Evolutionary conservation across 2,113 vertebrate species (phyloP), one percentile per base, ranked within the genome.

Genomic region (Sebastes fasciatus): DNA sequence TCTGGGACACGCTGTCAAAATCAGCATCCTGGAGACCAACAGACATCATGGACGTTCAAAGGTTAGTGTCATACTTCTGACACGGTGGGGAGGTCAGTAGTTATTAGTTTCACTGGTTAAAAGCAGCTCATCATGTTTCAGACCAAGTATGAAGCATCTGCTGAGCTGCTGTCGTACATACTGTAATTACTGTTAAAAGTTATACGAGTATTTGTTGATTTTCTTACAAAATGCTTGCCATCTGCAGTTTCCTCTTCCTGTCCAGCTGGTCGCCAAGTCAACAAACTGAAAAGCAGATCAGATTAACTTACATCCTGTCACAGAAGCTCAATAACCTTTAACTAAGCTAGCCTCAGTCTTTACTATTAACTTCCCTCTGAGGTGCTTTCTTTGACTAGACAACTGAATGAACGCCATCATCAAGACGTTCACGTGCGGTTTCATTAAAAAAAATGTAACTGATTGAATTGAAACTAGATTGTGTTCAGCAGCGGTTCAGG

Each of bases 211-310:
- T 64, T 42, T 58, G 9, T 64, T 80, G 43, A 46, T 73, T 45
- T 82, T 82, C 97, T 96, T 95, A 99, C 98, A 93, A 94, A 94
- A 80, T 97, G 97, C 83, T 96, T 99, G 58, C 89, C 85, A 34
- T 99, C 98, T 71, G 91, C 87, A 51, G 94, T 77, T 43, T 99
- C 98, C 10, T 99, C 98, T 55, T 99, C 98, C 94, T 97, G 96
- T 82, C 97, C 97, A 6, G 85, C 95, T 64, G 98, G 98, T 92
- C 95, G 96, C 98, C 98, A 99, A 0, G 96, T 97, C 95, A 99
- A 94, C 95, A 99, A 96, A 64, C 98, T 99, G 78, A 6, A 71
- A 77, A 89, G 69, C 60, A 92, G 89, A 92, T 26, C 52, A 86
- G 10, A 84, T 40, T n/a, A 40, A 48, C 58, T 61, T 34, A 4